phyloP scores from a whole-genome alignment of 2,113 vertebrate genomes.

The Cinclus mexicanus region DNA sequence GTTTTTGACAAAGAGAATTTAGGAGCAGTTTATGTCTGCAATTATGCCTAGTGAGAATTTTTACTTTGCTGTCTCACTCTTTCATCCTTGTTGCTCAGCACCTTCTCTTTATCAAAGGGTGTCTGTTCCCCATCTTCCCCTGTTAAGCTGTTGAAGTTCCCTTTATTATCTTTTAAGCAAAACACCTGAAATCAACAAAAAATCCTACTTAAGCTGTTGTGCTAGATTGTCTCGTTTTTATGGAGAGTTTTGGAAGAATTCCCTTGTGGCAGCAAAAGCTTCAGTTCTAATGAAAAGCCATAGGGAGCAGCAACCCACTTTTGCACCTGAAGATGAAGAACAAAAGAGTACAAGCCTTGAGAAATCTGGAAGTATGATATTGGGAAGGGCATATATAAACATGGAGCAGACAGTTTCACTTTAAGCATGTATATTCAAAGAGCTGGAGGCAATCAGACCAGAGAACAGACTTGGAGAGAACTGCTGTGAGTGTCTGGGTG shows the following conservation, averaged over 20 bases:
- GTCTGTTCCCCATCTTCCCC: neutral
- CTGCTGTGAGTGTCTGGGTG: neutral
- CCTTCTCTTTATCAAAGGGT: neutral
- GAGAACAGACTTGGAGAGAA: neutral
- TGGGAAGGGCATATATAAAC: neutral
- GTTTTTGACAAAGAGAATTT: neutral
- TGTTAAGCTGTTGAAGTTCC: neutral
- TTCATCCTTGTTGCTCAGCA: neutral
- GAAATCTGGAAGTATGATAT: neutral
- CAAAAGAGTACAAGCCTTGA: neutral
- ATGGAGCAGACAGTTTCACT: neutral
- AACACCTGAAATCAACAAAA: neutral
- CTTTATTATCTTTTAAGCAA: neutral
- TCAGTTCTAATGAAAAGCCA: neutral
- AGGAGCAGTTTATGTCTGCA: neutral
- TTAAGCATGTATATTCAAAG: neutral
- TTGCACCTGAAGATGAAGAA: neutral
- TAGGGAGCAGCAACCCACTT: neutral
- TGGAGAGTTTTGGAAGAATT: neutral
- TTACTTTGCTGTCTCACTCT: neutral
- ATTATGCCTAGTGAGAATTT: neutral
- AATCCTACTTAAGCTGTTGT: neutral
- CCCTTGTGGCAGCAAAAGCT: neutral
- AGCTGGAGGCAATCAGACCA: neutral
- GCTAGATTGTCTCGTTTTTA: neutral